Evolutionary conservation across 1,140 invertebrate genomes (phyloP), one percentile per base, ranked within the genome.

Genomic region (Diorhabda sublineata): DNA sequence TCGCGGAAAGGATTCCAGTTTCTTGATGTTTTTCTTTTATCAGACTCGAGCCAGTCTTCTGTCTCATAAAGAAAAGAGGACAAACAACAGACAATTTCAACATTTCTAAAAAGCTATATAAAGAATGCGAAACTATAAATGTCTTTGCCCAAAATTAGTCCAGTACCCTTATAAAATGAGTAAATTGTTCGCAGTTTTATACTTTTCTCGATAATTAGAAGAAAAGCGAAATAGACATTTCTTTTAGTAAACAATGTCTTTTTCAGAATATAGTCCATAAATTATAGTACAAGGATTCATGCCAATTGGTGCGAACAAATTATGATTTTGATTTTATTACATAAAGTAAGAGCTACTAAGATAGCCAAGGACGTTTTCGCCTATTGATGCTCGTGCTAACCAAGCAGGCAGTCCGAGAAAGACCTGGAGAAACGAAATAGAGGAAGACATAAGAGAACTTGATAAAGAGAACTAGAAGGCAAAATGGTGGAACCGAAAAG

Each of bases 121-220:
- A 71, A 67, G 68, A 70, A 75, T 75, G 74, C 64, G 70, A 74
- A 74, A 75, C 74, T 72, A 75, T 75, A 75, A 75, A 75, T 72
- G 72, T 75, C 72, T 74, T 73, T 70, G 72, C 72, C 69, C 74
- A 75, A 75, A 75, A 75, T 75, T 75, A 75, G 74, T 75, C 69
- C 69, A 42, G 68, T 70, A 63, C 71, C 66, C 71, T 72, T 68
- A 69, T 71, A 75, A 77, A 77, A 73, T 69, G 75, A 73, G 76
- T 73, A 77, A 77, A 77, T 77, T 73, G 74, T 75, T 71, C 64
- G 43, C 52, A 52, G 69, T 65, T 65, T 65, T 65, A 65, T 65
- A 11, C 47, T 65, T 52, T 3, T 52, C 47, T 6, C 6, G 47
- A 52, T 52, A 52, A 52, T 52, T 52, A 52, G 47, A 52, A n/a